Base-by-base conservation (phyloP, 1,140 invertebrate species). In the Araneus ventricosus region DNA sequence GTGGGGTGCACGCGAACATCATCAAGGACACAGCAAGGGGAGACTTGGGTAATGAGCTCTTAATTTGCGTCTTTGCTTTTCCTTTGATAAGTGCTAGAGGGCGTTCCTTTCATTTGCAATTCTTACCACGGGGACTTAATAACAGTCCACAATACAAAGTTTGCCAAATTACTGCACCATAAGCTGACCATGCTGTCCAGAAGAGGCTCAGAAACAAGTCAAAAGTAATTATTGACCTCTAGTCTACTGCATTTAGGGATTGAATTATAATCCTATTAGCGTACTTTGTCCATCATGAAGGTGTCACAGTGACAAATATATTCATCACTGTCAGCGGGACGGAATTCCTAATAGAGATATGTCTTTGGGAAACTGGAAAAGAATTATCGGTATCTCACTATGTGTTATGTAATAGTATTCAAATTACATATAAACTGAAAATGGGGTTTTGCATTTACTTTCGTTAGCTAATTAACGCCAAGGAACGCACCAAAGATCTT, bases 31-130 rank as follows among this genome's bases (percentile, higher is more conserved):
- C 8, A 4, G 24, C 24, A 45, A 22, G 39, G 41, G 30, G 39
- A 82, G 39, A 52, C 39, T 27, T 45, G 6, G 24, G 37, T 82
- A 82, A 82, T 82, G 80, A 82, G 80, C n/a, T 45, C 45, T 39
- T 82, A 82, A 82, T 82, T 82, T 82, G 41, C 80, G 39, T 82
- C 80, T n/a, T 27, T 22, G 80, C n/a, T 82, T 82, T 82, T 24
- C 80, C 80, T 20, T 41, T n/a, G n/a, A n/a, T n/a, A n/a, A n/a
- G n/a, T n/a, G 75, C 27, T 10, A 67, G 10, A n/a, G 63, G 63
- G 70, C 14, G 70, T 34, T 37, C 34, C 6, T 34, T 75, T 37
- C 34, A 75, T 75, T 75, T 75, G 70, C 14, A 75, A 37, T 37
- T 75, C n/a, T 75, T 75, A 75, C 70, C 3, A 34, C 34, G 70